These are phyloP conservation scores for Conistra vaccinii DNA, from an alignment of 2,888 invertebrate species.

Conservation along the genomic window DNA sequence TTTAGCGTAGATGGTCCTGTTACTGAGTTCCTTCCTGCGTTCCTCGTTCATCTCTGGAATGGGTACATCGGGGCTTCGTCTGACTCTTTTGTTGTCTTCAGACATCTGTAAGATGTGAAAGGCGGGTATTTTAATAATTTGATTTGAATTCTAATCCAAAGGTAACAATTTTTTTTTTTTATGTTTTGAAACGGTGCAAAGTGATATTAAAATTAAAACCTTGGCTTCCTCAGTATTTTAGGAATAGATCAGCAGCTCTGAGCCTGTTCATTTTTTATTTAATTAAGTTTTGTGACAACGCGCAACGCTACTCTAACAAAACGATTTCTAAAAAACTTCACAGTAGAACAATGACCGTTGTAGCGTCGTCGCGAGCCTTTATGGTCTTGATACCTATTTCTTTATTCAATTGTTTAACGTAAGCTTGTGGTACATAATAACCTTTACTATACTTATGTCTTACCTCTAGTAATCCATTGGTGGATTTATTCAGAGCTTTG, in stretches of 20 bases:
- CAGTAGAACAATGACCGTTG: too few relatives aligned
- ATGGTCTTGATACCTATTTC: neutral
- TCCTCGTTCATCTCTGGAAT: conserved; percentile 96
- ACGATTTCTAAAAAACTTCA: too few relatives aligned
- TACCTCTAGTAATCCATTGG: conserved; percentile 93
- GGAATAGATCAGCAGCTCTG: neutral
- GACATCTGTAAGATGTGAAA: conserved; percentile 86
- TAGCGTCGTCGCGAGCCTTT: too few relatives aligned
- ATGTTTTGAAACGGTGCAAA: neutral
- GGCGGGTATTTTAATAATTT: neutral
- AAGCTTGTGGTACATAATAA: neutral
- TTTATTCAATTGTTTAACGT: neutral
- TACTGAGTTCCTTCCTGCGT: conserved; percentile 94
- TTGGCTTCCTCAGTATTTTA: too few relatives aligned
- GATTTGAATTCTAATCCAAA: too few relatives aligned
- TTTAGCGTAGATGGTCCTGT: conserved; percentile 96
- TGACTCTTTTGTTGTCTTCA: conserved; percentile 93
- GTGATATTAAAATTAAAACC: neutral
- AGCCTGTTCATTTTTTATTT: neutral
- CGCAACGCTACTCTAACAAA: too few relatives aligned
- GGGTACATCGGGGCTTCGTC: conserved; percentile 93
- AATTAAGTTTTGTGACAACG: too few relatives aligned
- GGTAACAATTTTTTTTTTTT: too few relatives aligned
- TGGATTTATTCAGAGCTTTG: conserved; percentile 94
- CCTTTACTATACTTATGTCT: conserved; percentile 41